Evolutionary conservation across 2,888 invertebrate genomes (phyloP).

Genomic region (Harpagoxenus sublaevis): DNA sequence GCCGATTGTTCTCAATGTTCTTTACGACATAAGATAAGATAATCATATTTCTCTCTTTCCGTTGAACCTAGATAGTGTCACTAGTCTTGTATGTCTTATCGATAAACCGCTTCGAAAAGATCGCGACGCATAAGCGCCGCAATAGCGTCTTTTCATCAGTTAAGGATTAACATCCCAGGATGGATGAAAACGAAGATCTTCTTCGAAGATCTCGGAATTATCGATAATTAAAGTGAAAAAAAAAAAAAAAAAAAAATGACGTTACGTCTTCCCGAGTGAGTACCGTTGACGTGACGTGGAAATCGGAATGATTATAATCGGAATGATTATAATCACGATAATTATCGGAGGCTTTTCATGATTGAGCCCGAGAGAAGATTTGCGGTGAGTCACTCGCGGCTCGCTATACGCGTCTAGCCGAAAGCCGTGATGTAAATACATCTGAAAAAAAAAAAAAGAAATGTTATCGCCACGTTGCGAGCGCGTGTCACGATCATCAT

Average conservation of each 20-base stretch:
- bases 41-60: neutral
- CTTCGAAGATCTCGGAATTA: neutral
- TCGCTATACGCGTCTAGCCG: conserved; percentile 41
- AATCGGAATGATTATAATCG: neutral
- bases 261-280: neutral
- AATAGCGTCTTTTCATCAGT: neutral
- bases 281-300: neutral
- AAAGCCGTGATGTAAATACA: conserved; percentile 37
- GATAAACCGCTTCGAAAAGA: neutral
- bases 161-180: neutral
- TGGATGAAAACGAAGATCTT: neutral
- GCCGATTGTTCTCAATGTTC: neutral
- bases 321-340: neutral
- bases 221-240: neutral
- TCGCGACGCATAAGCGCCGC: neutral
- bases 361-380: neutral
- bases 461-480: conserved; percentile 70
- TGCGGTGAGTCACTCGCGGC: conserved; percentile 27
- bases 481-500: conserved; percentile 64
- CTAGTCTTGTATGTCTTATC: neutral
- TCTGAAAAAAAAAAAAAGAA: conserved; percentile 48
- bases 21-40: neutral
- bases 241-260: neutral
- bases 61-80: neutral
- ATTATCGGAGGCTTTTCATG: neutral